These are phyloP conservation scores for Amblyopsis rosae DNA, from an alignment of 2,113 vertebrate species.

Conservation along the genomic window DNA sequence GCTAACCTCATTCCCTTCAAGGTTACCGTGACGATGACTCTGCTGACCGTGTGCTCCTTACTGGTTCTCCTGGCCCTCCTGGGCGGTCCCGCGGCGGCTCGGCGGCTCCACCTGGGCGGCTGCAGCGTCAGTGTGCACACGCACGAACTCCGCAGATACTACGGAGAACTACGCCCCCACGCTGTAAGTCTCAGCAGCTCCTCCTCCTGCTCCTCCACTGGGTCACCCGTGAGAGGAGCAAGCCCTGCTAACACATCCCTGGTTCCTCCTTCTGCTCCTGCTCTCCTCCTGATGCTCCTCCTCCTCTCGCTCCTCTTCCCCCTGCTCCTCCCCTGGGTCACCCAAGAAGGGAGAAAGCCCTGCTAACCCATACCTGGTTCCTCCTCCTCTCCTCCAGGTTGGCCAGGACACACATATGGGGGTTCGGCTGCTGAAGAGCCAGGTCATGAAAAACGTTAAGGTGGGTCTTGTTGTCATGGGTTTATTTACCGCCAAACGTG, in stretches of 20 bases:
- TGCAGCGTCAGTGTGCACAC: slow-evolving; percentile 70
- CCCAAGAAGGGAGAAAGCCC: too few species aligned
- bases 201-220: too few species aligned
- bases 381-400: slow-evolving; percentile 46
- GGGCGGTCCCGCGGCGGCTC: slow-evolving; percentile 18
- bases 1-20: slow-evolving; percentile 4
- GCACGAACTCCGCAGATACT: slow-evolving; percentile 67
- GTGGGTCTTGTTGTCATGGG: slow-evolving; percentile 44
- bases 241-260: background rate
- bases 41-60: slow-evolving; percentile 17
- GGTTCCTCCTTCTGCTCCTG: background rate
- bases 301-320: background rate
- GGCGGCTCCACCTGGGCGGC: slow-evolving; percentile 51
- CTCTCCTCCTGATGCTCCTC: too few species aligned
- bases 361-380: background rate
- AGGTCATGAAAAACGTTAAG: slow-evolving; percentile 55
- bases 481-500: too few species aligned
- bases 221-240: too few species aligned
- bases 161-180: slow-evolving; percentile 57
- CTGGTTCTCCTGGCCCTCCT: slow-evolving; percentile 53
- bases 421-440: slow-evolving; percentile 61
- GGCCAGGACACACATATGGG: slow-evolving; percentile 58
- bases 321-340: too few species aligned
- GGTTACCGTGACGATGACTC: slow-evolving; percentile 44
- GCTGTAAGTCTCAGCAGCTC: slow-evolving; percentile 55